A percentile compares a stretch with the other conserved stretches of the same genome.
Conservation (phyloP, 2,888 invertebrate genomes). For the Scaptomyza flava region DNA sequence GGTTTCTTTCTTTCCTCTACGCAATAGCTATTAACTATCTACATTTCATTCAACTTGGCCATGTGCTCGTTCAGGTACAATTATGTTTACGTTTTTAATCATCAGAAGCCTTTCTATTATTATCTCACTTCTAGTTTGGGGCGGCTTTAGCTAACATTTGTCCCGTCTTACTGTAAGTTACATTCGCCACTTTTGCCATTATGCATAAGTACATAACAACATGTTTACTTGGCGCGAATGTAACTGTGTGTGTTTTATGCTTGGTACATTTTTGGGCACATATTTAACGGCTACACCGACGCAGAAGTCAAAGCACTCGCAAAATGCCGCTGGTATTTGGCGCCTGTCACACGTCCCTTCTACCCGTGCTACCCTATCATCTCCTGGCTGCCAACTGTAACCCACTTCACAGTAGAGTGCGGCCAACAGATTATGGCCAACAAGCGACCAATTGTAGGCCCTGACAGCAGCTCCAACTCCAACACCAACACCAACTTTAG, state of each 20-base stretch:
- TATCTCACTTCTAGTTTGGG: conserved; percentile 13
- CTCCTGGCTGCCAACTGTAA: conserved; percentile 33
- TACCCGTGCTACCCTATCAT: not conserved
- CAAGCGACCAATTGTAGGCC: conserved; percentile 49
- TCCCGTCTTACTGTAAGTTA: conserved; percentile 5
- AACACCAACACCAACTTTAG: conserved; percentile 16
- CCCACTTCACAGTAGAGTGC: conserved; percentile 74
- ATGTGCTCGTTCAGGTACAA: no score
- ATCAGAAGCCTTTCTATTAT: conserved; percentile 9
- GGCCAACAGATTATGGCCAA: conserved; percentile 60
- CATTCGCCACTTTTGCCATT: not conserved
- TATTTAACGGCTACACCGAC: conserved; percentile 40
- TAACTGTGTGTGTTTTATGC: conserved; percentile 20
- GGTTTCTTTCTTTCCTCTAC: not conserved
- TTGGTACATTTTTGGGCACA: conserved; percentile 12
- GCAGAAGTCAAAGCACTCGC: conserved; percentile 49
- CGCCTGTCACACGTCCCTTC: conserved; percentile 12
- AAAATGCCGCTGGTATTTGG: conserved; percentile 15
- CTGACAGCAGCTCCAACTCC: conserved; percentile 35
- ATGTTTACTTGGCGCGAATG: conserved; percentile 36
- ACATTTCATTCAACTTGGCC: no score
- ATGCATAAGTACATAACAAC: conserved; percentile 31
- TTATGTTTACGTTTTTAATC: not conserved
- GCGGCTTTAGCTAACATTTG: conserved; percentile 8
- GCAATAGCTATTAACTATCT: no score